Conservation (phyloP, 2,113 vertebrate species). For the Tenebrosternarchus preto region DNA sequence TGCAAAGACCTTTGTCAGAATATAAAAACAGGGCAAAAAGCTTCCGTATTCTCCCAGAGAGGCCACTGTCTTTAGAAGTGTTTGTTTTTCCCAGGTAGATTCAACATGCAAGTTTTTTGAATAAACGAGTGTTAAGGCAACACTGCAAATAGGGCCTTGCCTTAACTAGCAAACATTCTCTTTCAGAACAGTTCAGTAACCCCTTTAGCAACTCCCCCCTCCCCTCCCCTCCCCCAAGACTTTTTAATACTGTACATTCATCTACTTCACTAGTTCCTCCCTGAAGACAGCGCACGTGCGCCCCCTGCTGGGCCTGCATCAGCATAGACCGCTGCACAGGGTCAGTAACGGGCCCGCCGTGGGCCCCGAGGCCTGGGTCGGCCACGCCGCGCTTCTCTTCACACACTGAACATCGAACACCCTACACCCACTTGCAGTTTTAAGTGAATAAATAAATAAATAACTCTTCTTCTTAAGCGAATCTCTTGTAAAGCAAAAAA, state of each 20-base stretch:
- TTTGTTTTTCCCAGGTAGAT: constrained; percentile 38
- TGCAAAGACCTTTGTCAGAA: background rate
- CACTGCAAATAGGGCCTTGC: constrained; percentile 44
- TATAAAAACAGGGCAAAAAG: background rate
- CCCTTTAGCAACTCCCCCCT: constrained; percentile 29
- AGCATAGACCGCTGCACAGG: background rate
- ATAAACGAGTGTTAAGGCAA: constrained; percentile 50
- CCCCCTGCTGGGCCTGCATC: background rate
- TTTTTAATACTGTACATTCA: constrained; percentile 58
- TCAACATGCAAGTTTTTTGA: constrained; percentile 37
- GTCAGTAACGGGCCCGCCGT: too few relatives aligned
- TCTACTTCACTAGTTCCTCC: constrained; percentile 18
- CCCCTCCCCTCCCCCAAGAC: too few relatives aligned
- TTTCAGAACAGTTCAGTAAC: constrained; percentile 35
- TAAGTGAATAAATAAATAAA: constrained; percentile 61
- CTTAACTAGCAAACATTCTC: constrained; percentile 48
- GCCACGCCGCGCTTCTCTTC: background rate
- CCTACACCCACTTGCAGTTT: constrained; percentile 50
- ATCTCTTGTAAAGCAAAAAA: constrained; percentile 47
- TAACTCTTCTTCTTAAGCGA: constrained; percentile 53
- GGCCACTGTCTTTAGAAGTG: constrained; percentile 23
- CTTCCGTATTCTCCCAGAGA: constrained; percentile 4
- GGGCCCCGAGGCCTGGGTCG: background rate
- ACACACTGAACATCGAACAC: constrained; percentile 31
- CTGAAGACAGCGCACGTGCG: background rate